Evolutionary conservation across 2,888 invertebrate genomes (phyloP).

Genomic region (Brachypterus glaber): DNA sequence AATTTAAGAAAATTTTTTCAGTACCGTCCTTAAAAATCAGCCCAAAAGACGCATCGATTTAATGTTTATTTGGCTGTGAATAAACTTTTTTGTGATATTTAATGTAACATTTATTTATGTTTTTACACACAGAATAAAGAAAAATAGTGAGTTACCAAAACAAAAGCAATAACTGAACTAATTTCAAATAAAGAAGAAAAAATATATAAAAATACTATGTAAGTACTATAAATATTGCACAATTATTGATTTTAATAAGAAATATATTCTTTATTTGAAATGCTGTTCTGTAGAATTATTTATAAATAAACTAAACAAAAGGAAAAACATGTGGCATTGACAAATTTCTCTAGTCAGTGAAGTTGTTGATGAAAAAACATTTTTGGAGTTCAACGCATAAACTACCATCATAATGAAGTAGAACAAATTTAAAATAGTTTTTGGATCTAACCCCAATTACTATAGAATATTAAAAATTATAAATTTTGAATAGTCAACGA

Average conservation of each 20-base stretch:
- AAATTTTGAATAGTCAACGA: too few relatives aligned
- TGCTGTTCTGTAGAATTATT: too few relatives aligned
- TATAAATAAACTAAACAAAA: conserved; percentile 30
- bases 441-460: too few relatives aligned
- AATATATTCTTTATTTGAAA: too few relatives aligned
- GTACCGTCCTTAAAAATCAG: conserved; percentile 25
- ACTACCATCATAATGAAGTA: too few relatives aligned
- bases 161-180: not conserved
- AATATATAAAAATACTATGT: too few relatives aligned
- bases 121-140: conserved; percentile 1
- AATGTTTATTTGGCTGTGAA: conserved; percentile 31
- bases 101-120: conserved; percentile 5
- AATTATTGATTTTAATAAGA: too few relatives aligned
- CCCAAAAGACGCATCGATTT: conserved; percentile 25
- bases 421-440: too few relatives aligned
- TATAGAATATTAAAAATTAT: too few relatives aligned
- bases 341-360: conserved; percentile 38
- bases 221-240: too few relatives aligned
- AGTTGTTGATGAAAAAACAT: too few relatives aligned
- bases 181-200: not conserved
- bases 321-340: conserved; percentile 35
- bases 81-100: conserved; percentile 25
- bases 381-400: too few relatives aligned
- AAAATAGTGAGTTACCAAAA: conserved; percentile 55
- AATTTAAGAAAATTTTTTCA: conserved; percentile 9